Conservation (phyloP, 2,113 vertebrate genomes). For the Pelecanus crispus region DNA sequence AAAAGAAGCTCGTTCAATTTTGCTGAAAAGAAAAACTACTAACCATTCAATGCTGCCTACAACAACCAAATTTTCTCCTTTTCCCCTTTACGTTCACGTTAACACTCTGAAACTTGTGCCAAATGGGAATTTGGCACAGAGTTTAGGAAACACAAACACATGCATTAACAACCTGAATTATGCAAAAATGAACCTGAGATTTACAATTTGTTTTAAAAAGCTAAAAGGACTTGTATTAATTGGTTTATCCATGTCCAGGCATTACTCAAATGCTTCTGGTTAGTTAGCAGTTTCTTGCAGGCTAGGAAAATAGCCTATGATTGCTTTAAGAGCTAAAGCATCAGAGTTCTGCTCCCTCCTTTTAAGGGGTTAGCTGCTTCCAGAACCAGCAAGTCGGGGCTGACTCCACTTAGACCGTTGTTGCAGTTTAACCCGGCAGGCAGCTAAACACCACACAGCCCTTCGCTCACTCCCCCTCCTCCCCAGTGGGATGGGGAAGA, state of each 20-base stretch:
- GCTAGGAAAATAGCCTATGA: background rate
- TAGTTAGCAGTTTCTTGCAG: background rate
- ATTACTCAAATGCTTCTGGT: background rate
- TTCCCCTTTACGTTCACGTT: background rate
- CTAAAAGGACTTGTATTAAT: background rate
- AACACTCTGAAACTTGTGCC: background rate
- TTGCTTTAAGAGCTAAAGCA: background rate
- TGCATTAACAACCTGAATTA: slow-evolving; percentile 8
- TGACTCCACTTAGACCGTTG: background rate
- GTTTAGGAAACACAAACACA: background rate
- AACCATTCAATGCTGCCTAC: background rate
- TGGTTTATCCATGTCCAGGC: background rate
- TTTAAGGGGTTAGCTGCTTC: background rate
- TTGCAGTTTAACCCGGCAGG: too few relatives aligned
- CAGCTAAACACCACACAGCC: too few relatives aligned
- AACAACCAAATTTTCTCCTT: background rate
- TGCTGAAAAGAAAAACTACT: background rate
- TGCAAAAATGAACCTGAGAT: background rate
- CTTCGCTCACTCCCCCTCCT: too few relatives aligned
- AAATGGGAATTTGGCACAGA: background rate
- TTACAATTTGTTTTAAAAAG: background rate
- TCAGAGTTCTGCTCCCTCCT: background rate
- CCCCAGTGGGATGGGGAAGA: too few relatives aligned
- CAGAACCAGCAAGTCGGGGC: background rate
- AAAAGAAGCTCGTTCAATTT: background rate